These are phyloP conservation scores for Haemorhous mexicanus DNA, from an alignment of 2,113 vertebrate species.

Conservation along the genomic window DNA sequence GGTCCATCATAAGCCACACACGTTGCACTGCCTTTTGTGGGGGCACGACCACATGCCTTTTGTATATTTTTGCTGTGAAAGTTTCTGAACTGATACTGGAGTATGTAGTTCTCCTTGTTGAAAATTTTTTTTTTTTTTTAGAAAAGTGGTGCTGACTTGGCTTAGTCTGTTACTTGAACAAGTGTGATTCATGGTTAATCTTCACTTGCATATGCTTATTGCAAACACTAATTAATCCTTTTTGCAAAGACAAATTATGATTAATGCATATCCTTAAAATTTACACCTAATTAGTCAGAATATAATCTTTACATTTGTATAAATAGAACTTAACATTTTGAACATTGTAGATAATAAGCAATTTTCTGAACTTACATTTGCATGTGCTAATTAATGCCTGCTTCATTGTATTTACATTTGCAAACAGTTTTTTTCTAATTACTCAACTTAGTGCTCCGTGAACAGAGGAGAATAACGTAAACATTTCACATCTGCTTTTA, in stretches of 20 bases:
- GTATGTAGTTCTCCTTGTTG: not conserved
- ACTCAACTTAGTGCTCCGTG: not conserved
- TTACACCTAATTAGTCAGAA: constrained; percentile 50
- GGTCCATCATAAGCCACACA: accelerated
- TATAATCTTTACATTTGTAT: constrained; percentile 45
- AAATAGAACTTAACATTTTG: constrained; percentile 28
- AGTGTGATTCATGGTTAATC: constrained; percentile 8
- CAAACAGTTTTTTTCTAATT: not conserved
- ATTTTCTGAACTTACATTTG: constrained; percentile 36
- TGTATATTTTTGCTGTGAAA: not conserved
- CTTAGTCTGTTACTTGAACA: not conserved
- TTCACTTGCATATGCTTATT: constrained; percentile 28
- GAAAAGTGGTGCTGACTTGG: not conserved
- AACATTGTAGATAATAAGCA: not conserved
- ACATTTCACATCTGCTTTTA: not conserved
- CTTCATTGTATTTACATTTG: constrained; percentile 31
- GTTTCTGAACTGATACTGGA: not conserved
- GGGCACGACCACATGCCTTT: not conserved
- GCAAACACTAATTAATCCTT: constrained; percentile 41
- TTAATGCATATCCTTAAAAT: constrained; percentile 46
- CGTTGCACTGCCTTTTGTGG: accelerated
- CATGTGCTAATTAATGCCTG: not conserved
- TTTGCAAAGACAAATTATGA: constrained; percentile 46
- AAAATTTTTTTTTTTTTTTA: not conserved
- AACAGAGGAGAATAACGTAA: not conserved